Evolutionary conservation across 2,113 vertebrate genomes (phyloP).

Genomic region (Pelusios castaneus): DNA sequence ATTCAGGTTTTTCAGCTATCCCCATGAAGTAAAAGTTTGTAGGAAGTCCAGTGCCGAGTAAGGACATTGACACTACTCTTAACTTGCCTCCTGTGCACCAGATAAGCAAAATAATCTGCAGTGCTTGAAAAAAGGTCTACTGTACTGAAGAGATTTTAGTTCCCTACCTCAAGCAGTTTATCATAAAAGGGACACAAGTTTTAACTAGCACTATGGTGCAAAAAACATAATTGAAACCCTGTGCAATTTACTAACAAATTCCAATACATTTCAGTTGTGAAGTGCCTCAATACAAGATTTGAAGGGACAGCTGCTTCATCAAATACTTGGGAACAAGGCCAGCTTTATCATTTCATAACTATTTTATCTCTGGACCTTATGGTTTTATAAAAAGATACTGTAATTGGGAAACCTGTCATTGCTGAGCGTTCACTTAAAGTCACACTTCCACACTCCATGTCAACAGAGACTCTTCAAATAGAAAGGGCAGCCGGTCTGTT

Average conservation of each 20-base stretch:
- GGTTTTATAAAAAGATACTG: not conserved
- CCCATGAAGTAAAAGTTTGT: not conserved
- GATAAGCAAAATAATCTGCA: not conserved
- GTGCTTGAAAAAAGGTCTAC: not conserved
- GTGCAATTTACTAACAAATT: not conserved
- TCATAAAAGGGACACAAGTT: not conserved
- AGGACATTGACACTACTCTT: conserved; percentile 28
- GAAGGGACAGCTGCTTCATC: not conserved
- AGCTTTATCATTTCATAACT: not conserved
- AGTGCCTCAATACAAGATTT: not conserved
- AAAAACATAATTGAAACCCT: not conserved
- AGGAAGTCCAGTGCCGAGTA: not conserved
- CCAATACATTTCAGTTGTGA: not conserved
- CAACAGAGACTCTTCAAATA: not conserved
- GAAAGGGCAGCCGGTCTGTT: not conserved
- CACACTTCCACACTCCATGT: conserved; percentile 8
- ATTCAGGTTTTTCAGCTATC: not conserved
- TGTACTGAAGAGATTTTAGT: not conserved
- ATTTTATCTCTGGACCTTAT: not conserved
- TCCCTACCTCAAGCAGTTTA: not conserved
- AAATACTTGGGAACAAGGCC: not conserved
- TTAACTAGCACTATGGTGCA: not conserved
- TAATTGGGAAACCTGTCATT: not conserved
- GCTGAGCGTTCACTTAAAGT: not conserved
- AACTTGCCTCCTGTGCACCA: not conserved